These are phyloP conservation scores for Copidosoma aretas DNA, from an alignment of 2,888 invertebrate genomes.

Conservation along the genomic window DNA sequence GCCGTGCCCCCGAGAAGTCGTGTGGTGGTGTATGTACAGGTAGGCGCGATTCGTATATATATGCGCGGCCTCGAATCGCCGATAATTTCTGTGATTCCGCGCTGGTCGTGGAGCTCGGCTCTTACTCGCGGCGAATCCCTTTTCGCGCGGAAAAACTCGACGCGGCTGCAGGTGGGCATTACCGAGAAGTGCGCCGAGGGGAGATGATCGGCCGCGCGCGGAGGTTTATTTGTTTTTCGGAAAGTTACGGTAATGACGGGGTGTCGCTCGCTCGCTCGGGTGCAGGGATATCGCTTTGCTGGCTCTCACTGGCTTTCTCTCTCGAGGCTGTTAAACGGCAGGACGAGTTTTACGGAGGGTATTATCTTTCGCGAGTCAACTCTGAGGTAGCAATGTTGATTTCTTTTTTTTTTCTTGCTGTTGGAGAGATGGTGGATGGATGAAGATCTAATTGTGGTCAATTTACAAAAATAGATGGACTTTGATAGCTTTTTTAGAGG, in stretches of 20 bases:
- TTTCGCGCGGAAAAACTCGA: background rate
- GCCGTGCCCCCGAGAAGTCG: background rate
- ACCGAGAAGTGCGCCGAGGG: conserved; percentile 3
- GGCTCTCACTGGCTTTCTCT: background rate
- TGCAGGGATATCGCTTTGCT: too few species aligned
- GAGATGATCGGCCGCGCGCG: conserved; percentile 11
- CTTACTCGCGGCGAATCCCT: too few species aligned
- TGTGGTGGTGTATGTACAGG: background rate
- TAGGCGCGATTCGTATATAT: background rate
- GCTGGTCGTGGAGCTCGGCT: too few species aligned
- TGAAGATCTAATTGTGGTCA: too few species aligned
- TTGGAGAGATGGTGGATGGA: too few species aligned
- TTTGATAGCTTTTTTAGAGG: too few species aligned
- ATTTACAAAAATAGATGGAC: too few species aligned
- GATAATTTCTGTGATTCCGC: conserved; percentile 34
- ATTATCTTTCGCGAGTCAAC: background rate
- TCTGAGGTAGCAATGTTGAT: background rate
- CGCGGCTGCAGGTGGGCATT: background rate
- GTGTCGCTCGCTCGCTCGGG: background rate
- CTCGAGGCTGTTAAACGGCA: conserved; percentile 1
- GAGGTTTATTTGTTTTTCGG: conserved; percentile 4
- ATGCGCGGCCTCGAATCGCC: conserved; percentile 13
- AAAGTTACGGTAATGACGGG: background rate
- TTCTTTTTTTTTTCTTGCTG: background rate
- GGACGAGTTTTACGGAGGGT: background rate